Base-by-base conservation (phyloP, 2,797 vertebrate species). In the Oreochromis mossambicus region DNA sequence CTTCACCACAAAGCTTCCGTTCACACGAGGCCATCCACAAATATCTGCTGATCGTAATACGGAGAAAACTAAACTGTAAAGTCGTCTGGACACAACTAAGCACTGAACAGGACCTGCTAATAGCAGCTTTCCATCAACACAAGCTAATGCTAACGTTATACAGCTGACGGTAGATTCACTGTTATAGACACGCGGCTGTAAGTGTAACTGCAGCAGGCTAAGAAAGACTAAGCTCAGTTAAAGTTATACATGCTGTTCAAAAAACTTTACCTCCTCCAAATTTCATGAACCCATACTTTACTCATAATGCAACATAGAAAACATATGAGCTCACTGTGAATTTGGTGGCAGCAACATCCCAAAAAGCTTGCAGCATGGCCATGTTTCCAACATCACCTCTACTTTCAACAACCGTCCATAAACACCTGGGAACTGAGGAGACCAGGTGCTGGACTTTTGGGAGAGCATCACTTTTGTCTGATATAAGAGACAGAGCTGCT, bases 41-140 rank as follows among this genome's bases (percentile, higher is more conserved):
- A 0, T n/a, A 51, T 51, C 17, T 51, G 48, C 8, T n/a, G 48
- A 51, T 51, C 48, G 4, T 9, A 50, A 50, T 5, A 50, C 2
- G 8, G 19, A 51, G 8, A n/a, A n/a, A 10, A 51, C 5, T 11
- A 11, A 11, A n/a, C 50, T 11, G 50, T 51, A n/a, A 51, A 51
- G 50, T 51, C 2, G 1, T 11, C 19, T 0, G 5, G 5, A n/a
- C 19, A n/a, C 50, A 51, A 51, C 9, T 51, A 2, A 5, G 1
- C 19, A 0, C 8, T 10, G 50, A 51, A n/a, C 50, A 51, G 50
- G 19, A 51, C 50, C 50, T 10, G 50, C 50, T 51, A 51, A 10
- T n/a, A 50, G 17, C 17, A n/a, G 48, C 17, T 50, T 50, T 9
- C 0, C 48, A n/a, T 5, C 50, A n/a, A 0, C 50, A 51, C 50